Evolutionary conservation across 2,797 vertebrate species (phyloP), one percentile per base, ranked within the genome.

Genomic region (Phoeniculus purpureus): DNA sequence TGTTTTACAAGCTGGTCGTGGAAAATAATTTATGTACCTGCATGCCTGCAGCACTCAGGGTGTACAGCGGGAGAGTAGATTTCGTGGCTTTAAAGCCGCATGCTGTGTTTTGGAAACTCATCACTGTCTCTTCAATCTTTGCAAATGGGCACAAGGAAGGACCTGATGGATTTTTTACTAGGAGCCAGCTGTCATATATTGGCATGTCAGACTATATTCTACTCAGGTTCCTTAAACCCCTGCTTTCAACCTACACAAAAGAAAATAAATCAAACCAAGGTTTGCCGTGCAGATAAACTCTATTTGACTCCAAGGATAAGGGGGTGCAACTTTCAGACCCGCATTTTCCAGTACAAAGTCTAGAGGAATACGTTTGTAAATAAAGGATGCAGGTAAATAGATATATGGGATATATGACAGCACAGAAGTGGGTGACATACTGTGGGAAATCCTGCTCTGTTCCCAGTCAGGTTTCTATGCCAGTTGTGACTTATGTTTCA

Each of bases 31-130:
- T 8, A 50, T 70, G 32, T 66, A 73, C 32, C 72, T 90, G 31
- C 21, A 51, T 56, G 62, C 27, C 19, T n/a, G 43, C 3, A 47
- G 17, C 27, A 58, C 16, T 59, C 51, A 15, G 12, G 45, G 10
- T 51, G 7, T 78, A 15, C 34, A 92, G 47, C 29, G 76, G 47
- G 12, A 64, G 22, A 26, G 10, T 11, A 58, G 19, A 55, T 88
- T 80, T 87, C 43, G 65, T 6, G 31, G 29, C 18, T 92, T 92
- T 86, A 81, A 85, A 94, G 59, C 18, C 52, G 23, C 9, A 19
- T 13, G 40, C 34, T 68, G 17, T 60, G 15, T 45, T 94, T 85
- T 74, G 56, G 32, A 93, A 96, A 71, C 16, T 90, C 68, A 52
- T 80, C 77, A 60, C 4, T 37, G 47, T 16, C 70, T 92, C 40